phyloP scores from a whole-genome alignment of 2,113 vertebrate genomes.

The Amblyornis subalaris region DNA sequence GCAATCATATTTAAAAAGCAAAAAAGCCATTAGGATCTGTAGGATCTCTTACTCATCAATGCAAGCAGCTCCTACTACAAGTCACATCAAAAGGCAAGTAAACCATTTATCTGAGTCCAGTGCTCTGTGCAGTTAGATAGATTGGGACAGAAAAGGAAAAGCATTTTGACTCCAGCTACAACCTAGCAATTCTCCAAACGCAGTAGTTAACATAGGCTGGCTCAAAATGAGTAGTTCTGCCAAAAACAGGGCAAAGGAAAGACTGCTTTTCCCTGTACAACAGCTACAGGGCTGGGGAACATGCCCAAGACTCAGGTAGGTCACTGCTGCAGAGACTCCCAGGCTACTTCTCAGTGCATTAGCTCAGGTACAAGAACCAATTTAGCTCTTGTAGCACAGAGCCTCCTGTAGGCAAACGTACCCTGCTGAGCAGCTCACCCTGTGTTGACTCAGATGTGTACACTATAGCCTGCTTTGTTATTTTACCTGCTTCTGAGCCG shows the following conservation, averaged over 20 bases:
- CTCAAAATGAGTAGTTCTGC: neutral
- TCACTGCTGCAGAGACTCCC: neutral
- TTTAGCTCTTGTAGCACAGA: neutral
- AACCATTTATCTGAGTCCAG: neutral
- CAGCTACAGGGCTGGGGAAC: neutral
- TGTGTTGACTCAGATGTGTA: neutral
- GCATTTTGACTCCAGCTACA: neutral
- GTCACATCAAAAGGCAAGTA: neutral
- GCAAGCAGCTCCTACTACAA: neutral
- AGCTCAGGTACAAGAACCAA: neutral
- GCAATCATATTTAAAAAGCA: neutral
- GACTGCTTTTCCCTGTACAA: neutral
- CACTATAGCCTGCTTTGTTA: neutral
- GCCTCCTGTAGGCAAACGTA: neutral
- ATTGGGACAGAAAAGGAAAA: neutral
- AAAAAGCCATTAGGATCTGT: neutral
- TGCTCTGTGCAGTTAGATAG: neutral
- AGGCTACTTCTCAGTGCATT: neutral
- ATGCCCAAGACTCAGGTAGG: rapidly evolving
- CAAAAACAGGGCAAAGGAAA: neutral
- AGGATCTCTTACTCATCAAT: neutral
- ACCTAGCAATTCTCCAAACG: neutral
- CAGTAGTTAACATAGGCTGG: neutral
- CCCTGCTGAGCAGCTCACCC: neutral
- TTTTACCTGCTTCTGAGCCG: neutral